Conservation (phyloP, 2,113 vertebrate genomes). For the Trematomus loennbergii region DNA sequence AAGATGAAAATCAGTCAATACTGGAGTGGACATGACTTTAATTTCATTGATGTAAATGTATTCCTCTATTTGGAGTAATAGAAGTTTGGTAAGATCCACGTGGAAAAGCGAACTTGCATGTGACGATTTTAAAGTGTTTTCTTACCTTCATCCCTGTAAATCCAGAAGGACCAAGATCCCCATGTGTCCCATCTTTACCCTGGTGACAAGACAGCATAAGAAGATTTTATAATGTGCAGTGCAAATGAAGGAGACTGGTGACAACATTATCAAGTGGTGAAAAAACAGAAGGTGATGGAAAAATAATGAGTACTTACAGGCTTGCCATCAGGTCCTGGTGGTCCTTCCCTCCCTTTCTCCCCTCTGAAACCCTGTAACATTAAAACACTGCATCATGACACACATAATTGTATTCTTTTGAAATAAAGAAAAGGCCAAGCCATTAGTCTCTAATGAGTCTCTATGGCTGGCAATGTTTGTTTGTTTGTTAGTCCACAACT, state of each 20-base stretch:
- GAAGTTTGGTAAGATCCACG: not conserved
- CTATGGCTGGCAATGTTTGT: no score
- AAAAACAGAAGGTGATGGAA: not conserved
- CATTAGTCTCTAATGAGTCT: no score
- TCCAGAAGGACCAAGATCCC: conserved; percentile 71
- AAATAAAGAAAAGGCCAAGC: not conserved
- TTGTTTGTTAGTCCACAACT: no score
- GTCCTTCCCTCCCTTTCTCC: conserved; percentile 78
- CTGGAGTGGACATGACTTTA: not conserved
- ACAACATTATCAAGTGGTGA: not conserved
- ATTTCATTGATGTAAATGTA: not conserved
- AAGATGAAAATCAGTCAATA: not conserved
- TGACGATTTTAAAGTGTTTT: not conserved
- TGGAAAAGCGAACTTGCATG: not conserved
- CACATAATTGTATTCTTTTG: not conserved
- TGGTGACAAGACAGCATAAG: conserved; percentile 34
- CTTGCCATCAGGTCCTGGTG: conserved; percentile 80
- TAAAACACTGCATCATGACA: not conserved
- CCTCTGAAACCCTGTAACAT: conserved; percentile 68
- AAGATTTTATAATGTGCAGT: not conserved
- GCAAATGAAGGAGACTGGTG: not conserved
- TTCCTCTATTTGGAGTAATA: no score
- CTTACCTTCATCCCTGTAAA: conserved; percentile 75
- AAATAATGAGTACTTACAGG: conserved; percentile 77
- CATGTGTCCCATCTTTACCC: conserved; percentile 73